phyloP scores from a whole-genome alignment of 2,113 vertebrate genomes.

The Ageneiosus marmoratus region DNA sequence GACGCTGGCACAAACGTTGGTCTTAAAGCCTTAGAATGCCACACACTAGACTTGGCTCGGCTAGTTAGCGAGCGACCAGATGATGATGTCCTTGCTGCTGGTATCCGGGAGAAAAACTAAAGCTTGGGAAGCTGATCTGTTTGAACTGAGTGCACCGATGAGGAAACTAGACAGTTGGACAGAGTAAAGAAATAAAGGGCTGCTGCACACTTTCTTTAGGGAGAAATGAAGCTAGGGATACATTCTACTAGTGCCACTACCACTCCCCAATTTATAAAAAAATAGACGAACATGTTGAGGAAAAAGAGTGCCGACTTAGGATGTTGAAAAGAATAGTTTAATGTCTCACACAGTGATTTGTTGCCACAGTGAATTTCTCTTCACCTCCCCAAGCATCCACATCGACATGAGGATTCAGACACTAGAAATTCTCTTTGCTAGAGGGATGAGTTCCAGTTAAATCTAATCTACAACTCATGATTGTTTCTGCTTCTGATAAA shows the following conservation, averaged over 20 bases:
- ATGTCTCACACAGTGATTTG: constrained; percentile 8
- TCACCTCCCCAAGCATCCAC: neutral
- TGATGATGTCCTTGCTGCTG: neutral
- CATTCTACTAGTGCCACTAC: neutral
- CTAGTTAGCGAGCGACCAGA: neutral
- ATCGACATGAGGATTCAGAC: neutral
- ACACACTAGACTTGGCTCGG: neutral
- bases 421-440: neutral
- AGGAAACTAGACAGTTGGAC: neutral
- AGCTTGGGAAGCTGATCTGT: neutral
- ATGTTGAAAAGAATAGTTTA: neutral
- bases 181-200: neutral
- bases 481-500: neutral
- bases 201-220: neutral
- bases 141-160: neutral
- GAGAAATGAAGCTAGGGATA: neutral
- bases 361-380: constrained; percentile 10
- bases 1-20: neutral
- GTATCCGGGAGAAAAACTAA: neutral
- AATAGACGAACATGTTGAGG: neutral
- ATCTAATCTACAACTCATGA: neutral
- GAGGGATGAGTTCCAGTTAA: neutral
- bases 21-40: neutral
- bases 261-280: neutral
- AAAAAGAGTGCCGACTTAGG: neutral